These are phyloP conservation scores for Drosophila littoralis DNA, from an alignment of 1,140 invertebrate genomes.

Conservation along the genomic window DNA sequence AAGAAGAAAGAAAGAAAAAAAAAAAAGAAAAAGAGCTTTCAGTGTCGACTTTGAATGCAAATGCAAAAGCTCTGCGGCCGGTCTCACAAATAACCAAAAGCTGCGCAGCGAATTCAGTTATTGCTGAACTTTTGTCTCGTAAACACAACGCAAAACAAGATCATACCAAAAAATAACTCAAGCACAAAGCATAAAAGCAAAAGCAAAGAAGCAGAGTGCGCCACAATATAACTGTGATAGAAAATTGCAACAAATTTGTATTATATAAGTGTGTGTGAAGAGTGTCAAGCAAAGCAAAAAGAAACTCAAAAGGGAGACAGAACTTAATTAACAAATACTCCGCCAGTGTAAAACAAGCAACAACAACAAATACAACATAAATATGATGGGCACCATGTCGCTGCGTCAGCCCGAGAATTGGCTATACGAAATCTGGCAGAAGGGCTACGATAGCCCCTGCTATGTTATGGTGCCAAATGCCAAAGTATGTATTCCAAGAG, in stretches of 20 bases:
- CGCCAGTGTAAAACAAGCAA: constrained; percentile 17
- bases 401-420: constrained; percentile 85
- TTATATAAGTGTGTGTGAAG: constrained; percentile 24
- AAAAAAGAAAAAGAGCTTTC: constrained; percentile 17
- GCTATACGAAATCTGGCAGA: constrained; percentile 87
- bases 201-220: not conserved
- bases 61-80: constrained; percentile 75
- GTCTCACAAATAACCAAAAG: constrained; percentile 73
- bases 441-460: constrained; percentile 87
- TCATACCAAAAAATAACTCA: constrained; percentile 19
- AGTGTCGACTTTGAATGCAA: constrained; percentile 30
- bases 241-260: constrained; percentile 21
- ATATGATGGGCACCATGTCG: constrained; percentile 83
- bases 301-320: constrained; percentile 30
- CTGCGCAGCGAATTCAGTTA: constrained; percentile 71
- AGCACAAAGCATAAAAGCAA: constrained; percentile 11
- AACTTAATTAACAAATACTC: constrained; percentile 19
- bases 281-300: constrained; percentile 30
- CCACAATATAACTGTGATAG: constrained; percentile 36
- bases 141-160: constrained; percentile 48
- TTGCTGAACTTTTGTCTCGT: constrained; percentile 79
- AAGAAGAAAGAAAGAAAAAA: not conserved
- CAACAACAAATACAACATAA: constrained; percentile 25
- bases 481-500: constrained; percentile 85
- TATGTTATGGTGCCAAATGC: constrained; percentile 88